Evolutionary conservation across 2,797 vertebrate species (phyloP), one percentile per base, ranked within the genome.

Genomic region (Perodicticus potto): DNA sequence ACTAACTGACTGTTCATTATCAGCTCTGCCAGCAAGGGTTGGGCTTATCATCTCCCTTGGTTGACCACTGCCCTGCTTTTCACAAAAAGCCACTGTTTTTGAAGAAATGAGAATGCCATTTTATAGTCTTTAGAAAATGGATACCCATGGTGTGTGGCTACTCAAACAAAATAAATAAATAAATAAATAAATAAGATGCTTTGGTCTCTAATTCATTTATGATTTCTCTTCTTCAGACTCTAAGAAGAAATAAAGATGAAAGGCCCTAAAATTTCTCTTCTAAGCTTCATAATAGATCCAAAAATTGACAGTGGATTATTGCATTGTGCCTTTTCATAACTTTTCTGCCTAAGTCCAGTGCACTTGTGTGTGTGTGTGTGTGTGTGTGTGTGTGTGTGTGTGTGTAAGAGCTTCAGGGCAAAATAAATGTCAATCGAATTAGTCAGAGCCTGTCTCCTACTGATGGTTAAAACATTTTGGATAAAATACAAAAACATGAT

Each of bases 1-100:
- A 98, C 93, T 96, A 98, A 98, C 92, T 96, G 97, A 97, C 98
- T 98, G 98, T 98, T 98, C 98, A 97, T 97, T 98, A 98, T 96
- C 97, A 98, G 96, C 96, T 98, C 95, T 97, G 96, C 91, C 93
- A 45, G 96, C 90, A 86, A 98, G 94, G 84, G 93, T 82, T 97
- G 69, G 91, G 94, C 92, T 89, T 97, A 96, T 97, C 95, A 63
- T 85, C 84, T 97, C 91, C 90, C 76, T 95, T 86, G 76, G 97
- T 97, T 97, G 96, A 97, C 80, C 90, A 88, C 11, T 91, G 87
- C 37, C 63, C 97, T 93, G 23, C 69, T 89, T 65, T 94, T 29
- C 95, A 96, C 0, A 4, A 95, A 92, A 97, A 92, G 1, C 40
- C 29, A 97, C 90, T 89, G 94, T 82, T 97, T 81, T 84, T 95